Base-by-base conservation (phyloP, 2,797 vertebrate species). In the Eulemur albifrons region DNA sequence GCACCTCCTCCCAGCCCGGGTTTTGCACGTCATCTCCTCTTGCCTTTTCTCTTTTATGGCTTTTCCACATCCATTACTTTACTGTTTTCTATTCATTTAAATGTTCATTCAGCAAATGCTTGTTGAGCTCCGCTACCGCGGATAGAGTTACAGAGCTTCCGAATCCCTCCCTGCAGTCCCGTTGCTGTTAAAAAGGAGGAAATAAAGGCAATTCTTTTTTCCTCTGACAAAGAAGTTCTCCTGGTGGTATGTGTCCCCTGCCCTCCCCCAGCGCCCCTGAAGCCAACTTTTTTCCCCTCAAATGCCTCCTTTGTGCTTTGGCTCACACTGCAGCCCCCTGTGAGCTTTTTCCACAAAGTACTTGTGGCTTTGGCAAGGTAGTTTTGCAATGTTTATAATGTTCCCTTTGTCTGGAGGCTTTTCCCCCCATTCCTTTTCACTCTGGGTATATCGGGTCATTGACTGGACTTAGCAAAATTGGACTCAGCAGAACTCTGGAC, bases 321-420 rank as follows among this genome's bases (percentile, higher is more conserved):
- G 93, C 38, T 17, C 30, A 30, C 5, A 5, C 50, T 23, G 50
- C 50, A 82, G 82, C 23, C 67, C 59, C n/a, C 92, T 13, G 77
- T 32, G 89, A 76, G 82, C 40, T 52, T 91, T 90, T 83, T 72
- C 59, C 65, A 25, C 92, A 45, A 65, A 82, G 61, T 72, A 13
- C 32, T 61, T 91, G 93, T 70, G 40, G 90, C 61, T 94, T 89
- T 95, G 93, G 86, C 88, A 59, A 77, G 80, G 54, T 61, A 23
- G 25, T 12, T 21, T n/a, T 48, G 1, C 15, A 18, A 10, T 17
- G 4, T 90, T 75, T 30, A 65, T 35, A 86, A 63, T 48, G 27
- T n/a, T 72, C 32, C 43, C 91, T 91, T 93, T 95, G 90, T 96
- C 88, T 2, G 1, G 45, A 89, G 17, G 17, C 21, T 30, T 20